phyloP scores from a whole-genome alignment of 2,888 invertebrate genomes.

The Pogonocherus hispidulus region DNA sequence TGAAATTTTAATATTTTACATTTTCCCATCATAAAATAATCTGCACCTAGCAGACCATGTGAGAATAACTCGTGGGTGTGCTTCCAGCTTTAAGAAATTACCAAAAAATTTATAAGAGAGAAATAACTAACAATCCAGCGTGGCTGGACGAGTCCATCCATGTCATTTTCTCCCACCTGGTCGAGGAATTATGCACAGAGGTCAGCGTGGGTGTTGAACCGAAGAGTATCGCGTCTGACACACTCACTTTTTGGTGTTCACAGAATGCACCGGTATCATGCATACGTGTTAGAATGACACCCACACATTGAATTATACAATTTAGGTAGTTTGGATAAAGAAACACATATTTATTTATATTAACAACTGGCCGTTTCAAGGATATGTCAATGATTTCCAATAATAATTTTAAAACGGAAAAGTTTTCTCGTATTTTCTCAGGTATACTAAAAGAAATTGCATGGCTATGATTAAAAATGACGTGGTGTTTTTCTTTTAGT shows the following conservation, averaged over 20 bases:
- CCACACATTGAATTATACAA: too few relatives aligned
- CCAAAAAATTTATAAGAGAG: neutral
- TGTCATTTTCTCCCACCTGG: slow-evolving; percentile 17
- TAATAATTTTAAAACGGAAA: too few relatives aligned
- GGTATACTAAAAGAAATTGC: too few relatives aligned
- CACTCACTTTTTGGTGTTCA: neutral
- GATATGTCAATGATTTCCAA: too few relatives aligned
- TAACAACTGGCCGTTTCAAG: too few relatives aligned
- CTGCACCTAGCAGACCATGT: neutral
- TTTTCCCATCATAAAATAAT: neutral
- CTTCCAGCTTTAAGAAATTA: neutral
- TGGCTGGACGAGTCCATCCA: neutral
- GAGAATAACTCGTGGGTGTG: slow-evolving; percentile 1
- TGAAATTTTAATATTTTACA: too few relatives aligned
- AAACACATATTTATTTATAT: too few relatives aligned
- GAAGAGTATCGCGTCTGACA: slow-evolving; percentile 4
- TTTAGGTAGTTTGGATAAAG: too few relatives aligned
- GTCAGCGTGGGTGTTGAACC: slow-evolving; percentile 21
- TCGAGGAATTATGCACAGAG: slow-evolving; percentile 14
- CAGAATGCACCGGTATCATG: neutral
- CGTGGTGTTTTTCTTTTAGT: too few relatives aligned
- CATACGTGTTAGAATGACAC: slow-evolving; percentile 3
- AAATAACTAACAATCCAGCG: slow-evolving; percentile 11
- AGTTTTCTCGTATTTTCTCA: too few relatives aligned
- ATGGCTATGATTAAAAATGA: too few relatives aligned